These are phyloP conservation scores for Lasioglossum zephyrum DNA, from an alignment of 2,888 invertebrate species.

Conservation along the genomic window DNA sequence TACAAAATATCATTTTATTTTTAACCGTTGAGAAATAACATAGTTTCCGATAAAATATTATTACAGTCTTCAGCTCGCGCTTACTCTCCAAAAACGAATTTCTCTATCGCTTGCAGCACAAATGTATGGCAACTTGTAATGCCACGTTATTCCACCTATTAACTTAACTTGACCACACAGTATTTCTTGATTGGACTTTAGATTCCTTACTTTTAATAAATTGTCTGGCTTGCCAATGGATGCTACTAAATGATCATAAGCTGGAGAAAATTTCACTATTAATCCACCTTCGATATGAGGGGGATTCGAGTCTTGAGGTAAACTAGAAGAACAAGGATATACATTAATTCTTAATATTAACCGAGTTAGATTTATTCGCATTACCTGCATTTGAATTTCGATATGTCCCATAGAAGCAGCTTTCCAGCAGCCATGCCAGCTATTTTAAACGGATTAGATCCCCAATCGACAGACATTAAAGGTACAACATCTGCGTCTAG, in stretches of 20 bases:
- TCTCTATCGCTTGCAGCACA: constrained; percentile 87
- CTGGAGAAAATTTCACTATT: constrained; percentile 87
- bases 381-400: constrained; percentile 88
- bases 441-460: constrained; percentile 87
- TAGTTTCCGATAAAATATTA: neutral
- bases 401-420: constrained; percentile 89
- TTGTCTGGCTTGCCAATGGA: constrained; percentile 89
- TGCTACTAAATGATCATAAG: constrained; percentile 88
- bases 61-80: constrained; percentile 75
- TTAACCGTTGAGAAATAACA: constrained; percentile 20
- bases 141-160: constrained; percentile 88
- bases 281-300: constrained; percentile 88
- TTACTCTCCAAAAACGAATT: constrained; percentile 87
- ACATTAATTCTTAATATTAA: neutral
- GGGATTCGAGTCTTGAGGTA: constrained; percentile 86
- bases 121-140: constrained; percentile 87
- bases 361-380: constrained; percentile 4
- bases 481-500: constrained; percentile 87
- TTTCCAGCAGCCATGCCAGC: constrained; percentile 89
- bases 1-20: constrained; percentile 17
- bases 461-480: constrained; percentile 90
- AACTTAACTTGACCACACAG: constrained; percentile 86
- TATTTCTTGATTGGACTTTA: constrained; percentile 86
- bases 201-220: constrained; percentile 88
- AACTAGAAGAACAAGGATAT: constrained; percentile 83